Conservation (phyloP, 2,113 vertebrate species). For the Lipotes vexillifer region DNA sequence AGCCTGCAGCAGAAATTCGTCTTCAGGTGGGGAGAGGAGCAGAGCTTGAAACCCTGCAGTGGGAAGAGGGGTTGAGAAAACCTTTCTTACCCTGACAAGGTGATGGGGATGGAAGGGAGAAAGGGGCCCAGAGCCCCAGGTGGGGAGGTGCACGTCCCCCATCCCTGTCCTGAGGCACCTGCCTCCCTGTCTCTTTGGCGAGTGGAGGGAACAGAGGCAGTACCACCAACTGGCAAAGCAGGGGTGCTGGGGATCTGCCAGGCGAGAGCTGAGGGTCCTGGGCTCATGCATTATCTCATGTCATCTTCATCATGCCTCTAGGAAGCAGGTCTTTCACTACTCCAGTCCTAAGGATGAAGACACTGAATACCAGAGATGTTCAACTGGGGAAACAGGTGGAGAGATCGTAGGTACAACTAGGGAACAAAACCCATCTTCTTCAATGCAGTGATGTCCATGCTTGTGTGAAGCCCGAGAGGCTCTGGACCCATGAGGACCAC, state of each 20-base stretch:
- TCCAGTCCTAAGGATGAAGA: background rate
- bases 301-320: rapidly evolving
- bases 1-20: background rate
- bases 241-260: rapidly evolving
- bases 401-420: background rate
- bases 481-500: background rate
- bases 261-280: rapidly evolving
- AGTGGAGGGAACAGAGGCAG: no score
- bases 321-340: background rate
- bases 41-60: background rate
- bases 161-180: no score
- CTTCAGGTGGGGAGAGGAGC: background rate
- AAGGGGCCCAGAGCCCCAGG: background rate
- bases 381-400: background rate
- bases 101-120: background rate
- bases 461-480: background rate
- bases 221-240: no score
- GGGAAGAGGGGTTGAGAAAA: rapidly evolving
- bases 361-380: background rate
- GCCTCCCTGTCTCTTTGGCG: background rate
- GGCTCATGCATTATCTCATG: background rate
- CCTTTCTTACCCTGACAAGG: background rate
- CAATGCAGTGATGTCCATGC: rapidly evolving
- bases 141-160: no score
- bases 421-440: background rate